These are phyloP conservation scores for Corythucha ciliata DNA, from an alignment of 2,888 invertebrate genomes.

Conservation along the genomic window DNA sequence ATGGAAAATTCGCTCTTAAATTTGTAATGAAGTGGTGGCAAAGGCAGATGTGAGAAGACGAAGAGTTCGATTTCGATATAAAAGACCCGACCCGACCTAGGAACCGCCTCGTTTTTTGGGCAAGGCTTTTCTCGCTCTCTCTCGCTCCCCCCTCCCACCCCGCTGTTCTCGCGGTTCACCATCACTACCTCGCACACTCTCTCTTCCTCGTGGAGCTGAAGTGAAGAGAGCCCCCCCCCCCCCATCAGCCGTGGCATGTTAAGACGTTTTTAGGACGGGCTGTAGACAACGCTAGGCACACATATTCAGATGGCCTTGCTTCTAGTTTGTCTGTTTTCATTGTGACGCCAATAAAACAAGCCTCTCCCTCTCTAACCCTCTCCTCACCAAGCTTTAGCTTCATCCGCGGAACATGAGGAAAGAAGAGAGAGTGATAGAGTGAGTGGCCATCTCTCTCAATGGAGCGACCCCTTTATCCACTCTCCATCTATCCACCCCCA, in stretches of 20 bases:
- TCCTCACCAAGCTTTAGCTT: background rate
- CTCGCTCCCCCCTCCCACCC: background rate
- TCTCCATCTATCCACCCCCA: constrained; percentile 1
- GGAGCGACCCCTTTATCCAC: constrained; percentile 1
- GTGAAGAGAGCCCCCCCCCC: constrained; percentile 8
- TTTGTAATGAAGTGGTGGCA: too few species aligned
- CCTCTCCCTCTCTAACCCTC: constrained; percentile 13
- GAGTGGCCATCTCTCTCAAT: too few species aligned
- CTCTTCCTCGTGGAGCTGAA: constrained; percentile 11
- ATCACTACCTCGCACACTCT: background rate
- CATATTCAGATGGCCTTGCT: constrained; percentile 28
- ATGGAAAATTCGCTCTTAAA: too few species aligned
- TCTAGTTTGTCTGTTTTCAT: constrained; percentile 27
- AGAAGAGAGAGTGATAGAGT: too few species aligned
- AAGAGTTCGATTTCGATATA: background rate
- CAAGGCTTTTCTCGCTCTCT: constrained; percentile 15
- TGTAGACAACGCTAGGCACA: constrained; percentile 12
- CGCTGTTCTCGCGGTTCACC: too few species aligned
- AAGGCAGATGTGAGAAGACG: background rate
- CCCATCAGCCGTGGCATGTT: too few species aligned
- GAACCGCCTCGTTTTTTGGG: constrained; percentile 19
- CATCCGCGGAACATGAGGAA: too few species aligned
- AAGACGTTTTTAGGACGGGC: constrained; percentile 18
- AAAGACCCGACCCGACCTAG: constrained; percentile 15
- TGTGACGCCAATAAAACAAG: constrained; percentile 27